These are phyloP conservation scores for Borostomias antarcticus DNA, from an alignment of 2,797 vertebrate genomes.

Conservation along the genomic window DNA sequence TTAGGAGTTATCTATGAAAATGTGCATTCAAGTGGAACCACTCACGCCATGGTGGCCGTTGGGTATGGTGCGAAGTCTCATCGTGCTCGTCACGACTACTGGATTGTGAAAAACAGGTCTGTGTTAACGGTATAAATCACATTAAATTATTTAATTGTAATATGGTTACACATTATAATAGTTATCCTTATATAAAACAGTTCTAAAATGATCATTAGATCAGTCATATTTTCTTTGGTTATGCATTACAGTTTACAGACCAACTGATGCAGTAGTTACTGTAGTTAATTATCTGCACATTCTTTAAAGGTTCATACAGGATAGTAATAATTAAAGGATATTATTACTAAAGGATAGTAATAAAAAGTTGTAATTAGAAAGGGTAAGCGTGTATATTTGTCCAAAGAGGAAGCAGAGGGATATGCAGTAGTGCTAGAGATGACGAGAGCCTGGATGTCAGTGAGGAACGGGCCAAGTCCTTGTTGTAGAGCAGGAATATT, in stretches of 20 bases:
- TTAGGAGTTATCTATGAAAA: slow-evolving; percentile 82
- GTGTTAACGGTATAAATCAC: background rate
- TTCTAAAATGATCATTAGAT: background rate
- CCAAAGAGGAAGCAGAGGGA: too few species aligned
- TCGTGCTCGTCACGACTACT: slow-evolving; percentile 74
- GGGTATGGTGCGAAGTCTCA: slow-evolving; percentile 80
- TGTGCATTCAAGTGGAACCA: slow-evolving; percentile 52
- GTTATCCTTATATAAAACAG: background rate
- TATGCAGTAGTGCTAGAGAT: too few species aligned
- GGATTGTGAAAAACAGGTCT: slow-evolving; percentile 87
- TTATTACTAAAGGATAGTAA: too few species aligned
- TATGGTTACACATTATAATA: background rate
- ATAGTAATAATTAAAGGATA: too few species aligned
- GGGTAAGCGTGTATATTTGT: too few species aligned
- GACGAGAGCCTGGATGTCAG: too few species aligned
- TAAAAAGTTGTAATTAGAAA: too few species aligned
- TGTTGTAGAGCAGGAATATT: too few species aligned
- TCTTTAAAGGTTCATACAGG: too few species aligned
- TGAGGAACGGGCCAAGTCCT: too few species aligned
- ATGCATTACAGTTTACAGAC: background rate
- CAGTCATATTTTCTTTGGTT: background rate
- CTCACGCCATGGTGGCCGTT: slow-evolving; percentile 82
- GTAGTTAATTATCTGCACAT: too few species aligned
- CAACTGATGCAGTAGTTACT: too few species aligned
- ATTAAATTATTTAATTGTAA: background rate